Percentiles rank a stretch among this genome's conserved stretches.
phyloP scores from a whole-genome alignment of 2,888 invertebrate species.

The Eupithecia insigniata region DNA sequence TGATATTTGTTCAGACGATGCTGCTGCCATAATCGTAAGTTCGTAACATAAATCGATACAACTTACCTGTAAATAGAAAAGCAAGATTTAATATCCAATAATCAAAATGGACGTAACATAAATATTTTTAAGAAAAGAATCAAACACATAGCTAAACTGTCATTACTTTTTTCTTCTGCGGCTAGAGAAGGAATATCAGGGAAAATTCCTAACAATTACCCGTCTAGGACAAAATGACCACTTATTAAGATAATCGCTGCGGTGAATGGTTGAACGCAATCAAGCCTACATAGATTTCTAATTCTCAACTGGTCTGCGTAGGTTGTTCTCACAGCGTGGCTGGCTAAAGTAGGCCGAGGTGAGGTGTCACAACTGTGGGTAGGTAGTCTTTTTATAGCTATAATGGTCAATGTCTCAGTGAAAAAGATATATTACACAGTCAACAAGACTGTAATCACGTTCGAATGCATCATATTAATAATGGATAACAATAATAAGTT shows the following conservation, averaged over 20 bases:
- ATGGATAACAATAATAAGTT: conserved; percentile 35
- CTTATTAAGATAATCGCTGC: conserved; percentile 74
- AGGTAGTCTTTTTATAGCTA: conserved; percentile 15
- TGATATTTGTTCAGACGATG: conserved; percentile 31
- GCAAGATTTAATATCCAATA: conserved; percentile 32
- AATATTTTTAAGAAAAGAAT: conserved; percentile 19
- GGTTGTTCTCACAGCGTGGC: conserved; percentile 32
- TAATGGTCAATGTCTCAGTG: conserved; percentile 25
- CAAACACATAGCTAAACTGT: conserved; percentile 31
- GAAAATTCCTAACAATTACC: conserved; percentile 59
- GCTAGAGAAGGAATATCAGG: conserved; percentile 40
- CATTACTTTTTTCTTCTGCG: conserved; percentile 38
- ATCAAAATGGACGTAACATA: conserved; percentile 6
- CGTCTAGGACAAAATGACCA: conserved; percentile 68
- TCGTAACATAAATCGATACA: conserved; percentile 43
- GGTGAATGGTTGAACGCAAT: conserved; percentile 51
- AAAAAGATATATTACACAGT: conserved; percentile 9
- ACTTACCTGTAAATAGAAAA: conserved; percentile 64
- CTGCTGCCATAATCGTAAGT: conserved; percentile 34
- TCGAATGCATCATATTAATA: conserved; percentile 22
- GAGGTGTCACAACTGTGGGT: conserved; percentile 23
- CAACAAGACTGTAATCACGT: neutral
- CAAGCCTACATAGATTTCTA: conserved; percentile 64
- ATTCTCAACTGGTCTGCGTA: conserved; percentile 48
- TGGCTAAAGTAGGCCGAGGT: conserved; percentile 36